Base-by-base conservation (phyloP, 2,888 invertebrate genomes). In the Coelopa pilipes region DNA sequence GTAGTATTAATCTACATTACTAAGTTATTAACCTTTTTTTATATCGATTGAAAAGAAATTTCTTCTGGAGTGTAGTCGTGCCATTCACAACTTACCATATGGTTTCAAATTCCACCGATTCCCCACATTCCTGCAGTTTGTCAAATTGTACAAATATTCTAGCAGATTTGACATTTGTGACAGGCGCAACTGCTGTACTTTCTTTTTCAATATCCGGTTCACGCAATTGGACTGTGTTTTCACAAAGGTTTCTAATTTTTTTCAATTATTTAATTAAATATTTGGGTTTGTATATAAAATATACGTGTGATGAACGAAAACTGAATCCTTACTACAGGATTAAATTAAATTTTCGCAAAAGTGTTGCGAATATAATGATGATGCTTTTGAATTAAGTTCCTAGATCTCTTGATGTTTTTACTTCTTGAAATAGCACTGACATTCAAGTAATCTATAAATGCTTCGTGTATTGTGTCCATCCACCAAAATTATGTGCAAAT, bases 141-240 rank as follows among this genome's bases (percentile, higher is more conserved):
- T 34, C 62, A 62, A 2, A 10, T n/a, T 17, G 15, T 62, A 24
- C 15, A 45, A 66, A 4, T 65, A 19, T 78, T 78, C 75, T 62
- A 72, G 78, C 73, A 78, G 74, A 71, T 78, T 77, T 79, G 76
- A 76, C 77, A 75, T 0, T 78, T 78, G 53, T 79, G 78, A 78
- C 79, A 79, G 65, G 53, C 0, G 75, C 75, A 79, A 77, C 77
- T 76, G 78, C 79, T 77, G 60, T 67, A 78, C 82, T 80, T 82
- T 82, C 84, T 85, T 85, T 86, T 83, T 81, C 80, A 76, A 82
- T 81, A 86, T 87, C 86, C 86, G 87, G 82, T 84, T 82, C 79
- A 82, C 81, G 79, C 78, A 81, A 82, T 85, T 83, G 82, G 85
- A 80, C 79, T 79, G 84, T 82, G 78, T 80, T 77, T 81, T 79